phyloP scores from a whole-genome alignment of 2,113 vertebrate genomes.

The Microtus richardsoni region DNA sequence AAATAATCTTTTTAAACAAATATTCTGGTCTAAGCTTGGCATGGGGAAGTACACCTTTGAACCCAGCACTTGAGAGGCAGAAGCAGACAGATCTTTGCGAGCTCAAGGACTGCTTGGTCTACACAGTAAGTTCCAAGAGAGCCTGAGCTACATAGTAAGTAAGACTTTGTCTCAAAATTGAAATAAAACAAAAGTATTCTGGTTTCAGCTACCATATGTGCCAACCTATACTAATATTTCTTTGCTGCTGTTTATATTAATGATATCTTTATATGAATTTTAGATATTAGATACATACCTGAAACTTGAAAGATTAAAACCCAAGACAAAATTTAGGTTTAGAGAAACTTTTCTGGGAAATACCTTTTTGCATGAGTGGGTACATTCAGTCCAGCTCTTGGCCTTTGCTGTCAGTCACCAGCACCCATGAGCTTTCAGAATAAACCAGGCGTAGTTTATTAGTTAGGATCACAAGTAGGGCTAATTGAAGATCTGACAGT shows the following conservation, averaged over 20 bases:
- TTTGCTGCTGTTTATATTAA: not conserved
- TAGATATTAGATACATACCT: not conserved
- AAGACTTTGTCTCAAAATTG: not conserved
- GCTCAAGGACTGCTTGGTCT: not conserved
- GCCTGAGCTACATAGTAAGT: not conserved
- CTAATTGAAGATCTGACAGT: not conserved
- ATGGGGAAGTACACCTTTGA: not conserved
- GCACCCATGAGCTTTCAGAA: not conserved
- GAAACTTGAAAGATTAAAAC: slow-evolving; percentile 23
- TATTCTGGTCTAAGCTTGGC: not conserved
- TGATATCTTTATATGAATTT: not conserved
- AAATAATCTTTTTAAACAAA: not conserved
- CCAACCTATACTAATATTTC: not conserved
- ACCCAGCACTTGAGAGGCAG: not conserved
- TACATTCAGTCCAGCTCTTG: not conserved
- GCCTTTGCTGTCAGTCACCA: not conserved
- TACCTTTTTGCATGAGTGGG: not conserved
- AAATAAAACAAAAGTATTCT: not conserved
- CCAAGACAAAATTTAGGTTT: slow-evolving; percentile 41
- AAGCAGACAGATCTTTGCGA: not conserved
- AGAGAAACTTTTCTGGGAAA: not conserved
- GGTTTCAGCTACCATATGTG: not conserved
- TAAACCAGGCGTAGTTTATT: not conserved
- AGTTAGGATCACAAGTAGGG: not conserved
- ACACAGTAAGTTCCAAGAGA: not conserved